These are phyloP conservation scores for Montipora cactus DNA, from an alignment of 64 coral and sea anemone species.

Conservation along the genomic window DNA sequence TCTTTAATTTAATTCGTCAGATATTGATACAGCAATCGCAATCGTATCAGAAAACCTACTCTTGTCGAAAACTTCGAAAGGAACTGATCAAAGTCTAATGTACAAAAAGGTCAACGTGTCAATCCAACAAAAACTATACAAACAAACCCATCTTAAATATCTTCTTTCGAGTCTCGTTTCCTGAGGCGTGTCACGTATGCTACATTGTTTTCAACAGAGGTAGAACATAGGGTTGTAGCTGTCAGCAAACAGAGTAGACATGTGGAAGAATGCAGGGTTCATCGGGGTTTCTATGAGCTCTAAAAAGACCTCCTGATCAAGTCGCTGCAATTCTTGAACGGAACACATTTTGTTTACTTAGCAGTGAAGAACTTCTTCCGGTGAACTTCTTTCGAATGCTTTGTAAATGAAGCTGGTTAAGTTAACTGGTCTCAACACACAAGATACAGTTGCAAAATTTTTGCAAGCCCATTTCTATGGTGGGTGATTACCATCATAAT, in stretches of 20 bases:
- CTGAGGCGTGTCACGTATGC: too few relatives aligned
- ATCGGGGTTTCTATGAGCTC: background rate
- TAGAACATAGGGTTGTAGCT: conserved; percentile 6
- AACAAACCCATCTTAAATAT: too few relatives aligned
- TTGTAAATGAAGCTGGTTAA: conserved; percentile 12
- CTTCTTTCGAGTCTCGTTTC: too few relatives aligned
- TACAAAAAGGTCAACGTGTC: too few relatives aligned
- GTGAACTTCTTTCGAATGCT: conserved; percentile 16
- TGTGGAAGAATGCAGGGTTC: conserved; percentile 12
- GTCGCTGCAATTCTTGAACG: background rate
- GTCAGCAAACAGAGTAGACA: conserved; percentile 20
- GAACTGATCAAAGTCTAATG: too few relatives aligned
- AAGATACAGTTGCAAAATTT: conserved; percentile 21
- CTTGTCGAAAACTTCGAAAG: too few relatives aligned
- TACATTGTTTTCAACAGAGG: too few relatives aligned
- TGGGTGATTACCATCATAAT: too few relatives aligned
- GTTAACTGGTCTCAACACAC: conserved; percentile 2
- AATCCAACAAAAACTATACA: too few relatives aligned
- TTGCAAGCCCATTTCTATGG: background rate
- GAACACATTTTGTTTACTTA: conserved; percentile 20
- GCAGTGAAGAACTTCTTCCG: background rate
- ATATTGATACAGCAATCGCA: too few relatives aligned
- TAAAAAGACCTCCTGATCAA: background rate
- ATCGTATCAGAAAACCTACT: too few relatives aligned
- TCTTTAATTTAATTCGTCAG: too few relatives aligned